Evolutionary conservation across 2,797 vertebrate species (phyloP).

Genomic region (Propithecus deckenii): DNA sequence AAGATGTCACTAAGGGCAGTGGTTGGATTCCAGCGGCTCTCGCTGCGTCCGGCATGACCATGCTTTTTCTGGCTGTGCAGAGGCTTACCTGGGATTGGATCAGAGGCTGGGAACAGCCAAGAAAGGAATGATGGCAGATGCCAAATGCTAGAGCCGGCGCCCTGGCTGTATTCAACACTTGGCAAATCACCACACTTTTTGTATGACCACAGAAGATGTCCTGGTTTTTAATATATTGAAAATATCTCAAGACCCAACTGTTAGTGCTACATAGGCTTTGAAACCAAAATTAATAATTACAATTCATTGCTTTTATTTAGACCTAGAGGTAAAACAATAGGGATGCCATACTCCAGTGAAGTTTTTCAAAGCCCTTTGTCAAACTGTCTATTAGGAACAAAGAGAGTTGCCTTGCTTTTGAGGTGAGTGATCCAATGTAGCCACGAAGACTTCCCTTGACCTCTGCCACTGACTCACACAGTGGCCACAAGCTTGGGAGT

Average conservation of each 20-base stretch:
- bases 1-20: neutral
- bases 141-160: rapidly evolving
- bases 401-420: neutral
- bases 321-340: neutral
- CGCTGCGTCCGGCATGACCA: rapidly evolving
- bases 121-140: neutral
- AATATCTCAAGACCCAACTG: neutral
- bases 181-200: neutral
- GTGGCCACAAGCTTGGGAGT: neutral
- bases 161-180: neutral
- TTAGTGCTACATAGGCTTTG: neutral
- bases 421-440: neutral
- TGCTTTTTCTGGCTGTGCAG: neutral
- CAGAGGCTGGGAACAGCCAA: neutral
- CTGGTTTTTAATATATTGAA: neutral
- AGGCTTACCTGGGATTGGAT: neutral
- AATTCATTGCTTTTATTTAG: neutral
- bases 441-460: neutral
- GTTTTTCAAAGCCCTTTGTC: neutral
- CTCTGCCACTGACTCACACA: neutral
- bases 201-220: neutral
- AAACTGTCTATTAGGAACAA: neutral
- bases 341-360: neutral
- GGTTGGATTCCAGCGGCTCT: neutral
- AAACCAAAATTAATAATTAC: neutral